Evolutionary conservation across 2,888 invertebrate species (phyloP).

Genomic region (Mechanitis mazaeus): DNA sequence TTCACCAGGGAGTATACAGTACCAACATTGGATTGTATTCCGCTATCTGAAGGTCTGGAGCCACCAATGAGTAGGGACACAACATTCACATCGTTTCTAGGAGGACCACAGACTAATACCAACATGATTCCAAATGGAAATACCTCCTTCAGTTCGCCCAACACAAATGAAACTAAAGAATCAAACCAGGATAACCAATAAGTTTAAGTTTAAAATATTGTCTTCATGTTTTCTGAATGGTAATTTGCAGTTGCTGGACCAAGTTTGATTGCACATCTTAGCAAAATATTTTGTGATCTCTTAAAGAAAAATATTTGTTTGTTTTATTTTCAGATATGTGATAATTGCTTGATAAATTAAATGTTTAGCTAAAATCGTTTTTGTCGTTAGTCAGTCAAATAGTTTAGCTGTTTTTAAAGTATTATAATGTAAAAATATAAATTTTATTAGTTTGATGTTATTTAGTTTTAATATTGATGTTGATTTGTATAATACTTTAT

Average conservation of each 20-base stretch:
- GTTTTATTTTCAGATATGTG: neutral
- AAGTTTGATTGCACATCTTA: slow-evolving; percentile 3
- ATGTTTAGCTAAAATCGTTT: neutral
- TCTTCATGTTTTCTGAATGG: slow-evolving; percentile 1
- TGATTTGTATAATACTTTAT: too few species aligned
- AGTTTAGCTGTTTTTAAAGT: neutral
- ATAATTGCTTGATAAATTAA: neutral
- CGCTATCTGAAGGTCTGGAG: slow-evolving; percentile 63
- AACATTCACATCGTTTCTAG: slow-evolving; percentile 72
- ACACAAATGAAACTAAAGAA: slow-evolving; percentile 32
- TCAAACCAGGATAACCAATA: slow-evolving; percentile 12
- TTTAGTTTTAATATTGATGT: too few species aligned
- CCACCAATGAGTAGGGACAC: slow-evolving; percentile 73
- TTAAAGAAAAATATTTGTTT: neutral
- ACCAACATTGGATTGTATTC: slow-evolving; percentile 70
- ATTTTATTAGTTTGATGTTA: neutral
- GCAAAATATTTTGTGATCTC: neutral
- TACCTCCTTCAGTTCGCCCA: slow-evolving; percentile 36
- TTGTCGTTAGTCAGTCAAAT: neutral
- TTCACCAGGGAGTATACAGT: slow-evolving; percentile 67
- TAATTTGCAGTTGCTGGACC: slow-evolving; percentile 3
- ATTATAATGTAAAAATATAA: neutral
- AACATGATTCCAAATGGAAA: slow-evolving; percentile 48
- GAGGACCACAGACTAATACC: slow-evolving; percentile 53
- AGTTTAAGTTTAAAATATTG: neutral